A percentile compares a stretch with the other conserved stretches of the same genome.
Conservation (phyloP, 2,888 invertebrate genomes). For the Metopia argyrocephala region DNA sequence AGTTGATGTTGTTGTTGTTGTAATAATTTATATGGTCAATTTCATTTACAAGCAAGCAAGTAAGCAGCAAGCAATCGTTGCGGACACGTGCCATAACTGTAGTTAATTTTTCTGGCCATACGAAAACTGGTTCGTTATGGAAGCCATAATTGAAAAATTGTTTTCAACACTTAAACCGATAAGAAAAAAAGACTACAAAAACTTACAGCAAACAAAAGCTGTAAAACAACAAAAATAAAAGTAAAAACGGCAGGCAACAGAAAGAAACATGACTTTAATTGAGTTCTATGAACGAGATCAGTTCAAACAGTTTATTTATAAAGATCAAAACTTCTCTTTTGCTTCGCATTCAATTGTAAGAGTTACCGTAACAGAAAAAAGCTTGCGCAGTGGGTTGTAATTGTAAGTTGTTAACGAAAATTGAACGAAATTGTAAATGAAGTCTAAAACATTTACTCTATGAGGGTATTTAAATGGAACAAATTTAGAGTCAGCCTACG, state of each 20-base stretch:
- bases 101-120: slow-evolving; percentile 11
- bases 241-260: not conserved
- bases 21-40: slow-evolving; percentile 49
- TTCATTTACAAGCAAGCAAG: slow-evolving; percentile 25
- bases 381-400: slow-evolving; percentile 55
- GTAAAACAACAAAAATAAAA: not conserved
- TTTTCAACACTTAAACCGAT: slow-evolving; percentile 64
- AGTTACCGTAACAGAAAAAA: slow-evolving; percentile 36
- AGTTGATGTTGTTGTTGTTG: not conserved
- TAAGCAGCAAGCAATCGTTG: slow-evolving; percentile 3
- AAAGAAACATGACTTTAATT: slow-evolving; percentile 51
- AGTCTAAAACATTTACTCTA: not conserved
- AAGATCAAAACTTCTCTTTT: slow-evolving; percentile 25
- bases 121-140: slow-evolving; percentile 58
- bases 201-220: not conserved
- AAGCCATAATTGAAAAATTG: slow-evolving; percentile 64
- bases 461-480: not conserved
- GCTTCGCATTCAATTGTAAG: not conserved
- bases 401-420: slow-evolving; percentile 36
- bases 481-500: not conserved
- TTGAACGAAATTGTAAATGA: not conserved
- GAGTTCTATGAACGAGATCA: slow-evolving; percentile 54
- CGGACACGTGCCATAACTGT: slow-evolving; percentile 63
- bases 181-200: slow-evolving; percentile 29
- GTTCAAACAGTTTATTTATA: slow-evolving; percentile 39